phyloP scores from a whole-genome alignment of 2,113 vertebrate species.

The Crotalus helleri region DNA sequence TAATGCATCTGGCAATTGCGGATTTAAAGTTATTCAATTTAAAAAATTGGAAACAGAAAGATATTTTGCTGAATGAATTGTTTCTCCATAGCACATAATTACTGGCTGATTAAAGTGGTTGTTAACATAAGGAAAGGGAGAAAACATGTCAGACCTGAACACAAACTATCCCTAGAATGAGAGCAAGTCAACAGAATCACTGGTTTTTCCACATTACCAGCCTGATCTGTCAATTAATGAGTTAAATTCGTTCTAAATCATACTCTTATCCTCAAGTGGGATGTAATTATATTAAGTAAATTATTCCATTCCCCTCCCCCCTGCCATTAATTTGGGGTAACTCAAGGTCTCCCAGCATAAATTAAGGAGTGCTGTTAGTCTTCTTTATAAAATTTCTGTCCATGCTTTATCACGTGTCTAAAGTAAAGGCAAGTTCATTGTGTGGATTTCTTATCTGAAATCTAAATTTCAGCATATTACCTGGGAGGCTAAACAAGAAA shows the following conservation, averaged over 20 bases:
- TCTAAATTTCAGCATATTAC: not conserved
- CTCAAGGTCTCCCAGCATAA: not conserved
- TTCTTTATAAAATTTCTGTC: not conserved
- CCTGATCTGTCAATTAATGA: slow-evolving; percentile 2
- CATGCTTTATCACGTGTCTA: not conserved
- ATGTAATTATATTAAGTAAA: slow-evolving; percentile 3
- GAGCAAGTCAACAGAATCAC: slow-evolving; percentile 18
- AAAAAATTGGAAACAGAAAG: not conserved
- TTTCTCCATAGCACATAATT: slow-evolving; percentile 11
- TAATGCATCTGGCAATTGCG: not conserved
- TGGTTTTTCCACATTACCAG: slow-evolving; percentile 21
- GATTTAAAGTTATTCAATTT: not conserved
- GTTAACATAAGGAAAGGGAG: slow-evolving; percentile 1
- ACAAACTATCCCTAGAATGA: slow-evolving; percentile 8
- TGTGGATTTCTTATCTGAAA: not conserved
- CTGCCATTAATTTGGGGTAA: not conserved
- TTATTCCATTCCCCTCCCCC: not conserved
- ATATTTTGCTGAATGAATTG: slow-evolving; percentile 6
- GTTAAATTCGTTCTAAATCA: slow-evolving; percentile 4
- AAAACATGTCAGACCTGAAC: slow-evolving; percentile 24
- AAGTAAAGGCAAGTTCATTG: not conserved
- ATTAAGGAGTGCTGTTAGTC: not conserved
- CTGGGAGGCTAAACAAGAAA: not conserved
- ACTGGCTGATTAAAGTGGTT: slow-evolving; percentile 24
- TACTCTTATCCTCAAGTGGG: not conserved